Base-by-base conservation (phyloP, 2,888 invertebrate genomes). In the Morinoia aosen region DNA sequence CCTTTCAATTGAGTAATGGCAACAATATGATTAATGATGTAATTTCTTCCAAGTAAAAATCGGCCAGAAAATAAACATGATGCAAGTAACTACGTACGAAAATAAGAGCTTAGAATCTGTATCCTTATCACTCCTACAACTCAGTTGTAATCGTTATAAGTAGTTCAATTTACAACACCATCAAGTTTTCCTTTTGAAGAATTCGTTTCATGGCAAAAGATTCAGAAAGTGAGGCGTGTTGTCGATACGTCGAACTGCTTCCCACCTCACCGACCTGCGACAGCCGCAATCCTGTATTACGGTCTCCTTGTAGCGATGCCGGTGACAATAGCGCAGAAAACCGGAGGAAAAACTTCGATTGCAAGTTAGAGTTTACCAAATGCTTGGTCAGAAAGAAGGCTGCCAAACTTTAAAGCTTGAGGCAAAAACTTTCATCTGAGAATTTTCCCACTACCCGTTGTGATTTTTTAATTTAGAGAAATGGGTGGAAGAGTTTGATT, bases 211-310 rank as follows among this genome's bases (percentile, higher is more conserved):
- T 76, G 76, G 76, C 25, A 76, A 76, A 33, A 57, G 56, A 39
- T 12, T 91, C 91, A 40, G 93, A 33, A 93, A 93, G 33, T 0
- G 12, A 39, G n/a, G 33, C 33, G 33, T 93, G 58, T 93, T 93
- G 93, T 57, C 93, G 57, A 93, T 93, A 93, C 33, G 93, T 93
- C 93, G 93, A 93, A 93, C 93, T 19, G 93, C 57, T 16, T 93
- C 93, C 48, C 58, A 57, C 93, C 57, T 57, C n/a, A n/a, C 93
- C 58, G 93, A 93, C 57, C 57, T 93, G 93, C 57, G 93, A 93
- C 93, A 57, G 93, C 93, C 16, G 57, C 93, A 93, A 57, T 57
- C 93, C 16, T 57, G 93, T 33, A 93, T 93, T 93, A 93, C n/a
- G 93, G 93, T 19, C 56, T 48, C 93, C 93, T 11, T 56, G 57